Evolutionary conservation across 2,888 invertebrate species (phyloP).

Genomic region (Cryptops parisi): DNA sequence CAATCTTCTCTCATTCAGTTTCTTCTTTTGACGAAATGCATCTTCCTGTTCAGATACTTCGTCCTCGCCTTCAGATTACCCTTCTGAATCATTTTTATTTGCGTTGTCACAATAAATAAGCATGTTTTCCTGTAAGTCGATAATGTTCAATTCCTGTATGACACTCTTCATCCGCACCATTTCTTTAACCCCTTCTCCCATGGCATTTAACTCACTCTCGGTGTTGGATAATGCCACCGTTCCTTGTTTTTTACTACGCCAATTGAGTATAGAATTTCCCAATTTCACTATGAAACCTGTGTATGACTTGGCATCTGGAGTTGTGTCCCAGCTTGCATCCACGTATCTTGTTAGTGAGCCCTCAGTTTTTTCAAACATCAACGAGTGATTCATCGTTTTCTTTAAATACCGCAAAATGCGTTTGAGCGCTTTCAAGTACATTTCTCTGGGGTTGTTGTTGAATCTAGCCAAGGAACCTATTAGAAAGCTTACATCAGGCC

Average conservation of each 20-base stretch:
- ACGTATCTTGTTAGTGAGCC: neutral
- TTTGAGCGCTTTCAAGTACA: conserved; percentile 18
- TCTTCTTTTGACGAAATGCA: no score
- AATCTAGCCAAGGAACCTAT: conserved; percentile 12
- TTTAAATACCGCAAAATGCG: conserved; percentile 16
- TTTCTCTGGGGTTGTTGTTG: conserved; percentile 10
- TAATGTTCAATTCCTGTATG: no score
- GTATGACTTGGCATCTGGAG: neutral
- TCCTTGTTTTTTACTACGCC: neutral
- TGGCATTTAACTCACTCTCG: no score
- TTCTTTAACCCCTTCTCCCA: no score
- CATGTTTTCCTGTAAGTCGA: no score
- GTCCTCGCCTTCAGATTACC: no score
- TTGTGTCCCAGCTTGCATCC: neutral
- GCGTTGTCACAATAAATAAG: no score
- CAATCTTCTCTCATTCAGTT: no score
- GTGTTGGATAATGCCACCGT: neutral
- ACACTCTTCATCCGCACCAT: no score
- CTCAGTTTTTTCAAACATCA: neutral
- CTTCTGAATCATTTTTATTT: no score
- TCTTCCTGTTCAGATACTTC: no score
- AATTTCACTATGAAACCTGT: neutral
- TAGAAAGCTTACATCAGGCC: conserved; percentile 19
- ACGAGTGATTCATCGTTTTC: conserved; percentile 9
- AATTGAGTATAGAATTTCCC: neutral